Percentiles rank a stretch among this genome's conserved stretches.
Evolutionary conservation across 1,140 invertebrate genomes (phyloP).

Genomic region (Trypoxylus dichotomus): DNA sequence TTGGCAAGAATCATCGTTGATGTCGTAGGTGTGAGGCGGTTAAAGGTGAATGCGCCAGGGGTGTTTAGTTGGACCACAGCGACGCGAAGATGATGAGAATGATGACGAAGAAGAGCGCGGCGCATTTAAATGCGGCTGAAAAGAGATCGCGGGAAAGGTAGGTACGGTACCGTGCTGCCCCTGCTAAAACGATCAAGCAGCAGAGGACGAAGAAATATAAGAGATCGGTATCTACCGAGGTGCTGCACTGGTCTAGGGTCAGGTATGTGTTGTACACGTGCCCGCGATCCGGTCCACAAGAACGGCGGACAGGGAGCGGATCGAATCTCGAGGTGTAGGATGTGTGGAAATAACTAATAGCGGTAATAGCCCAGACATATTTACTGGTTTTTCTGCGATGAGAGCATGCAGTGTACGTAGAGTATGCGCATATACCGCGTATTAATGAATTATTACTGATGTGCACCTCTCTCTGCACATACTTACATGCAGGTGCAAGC

Average conservation of each 20-base stretch:
- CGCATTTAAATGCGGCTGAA: not conserved
- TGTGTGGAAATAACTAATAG: conserved; percentile 33
- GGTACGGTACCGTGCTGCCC: not conserved
- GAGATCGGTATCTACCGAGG: conserved; percentile 25
- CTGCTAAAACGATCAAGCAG: conserved; percentile 13
- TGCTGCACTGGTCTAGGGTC: conserved; percentile 28
- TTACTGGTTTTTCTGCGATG: conserved; percentile 15
- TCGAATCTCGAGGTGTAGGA: conserved; percentile 30
- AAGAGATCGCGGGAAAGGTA: not conserved
- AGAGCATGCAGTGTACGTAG: not conserved
- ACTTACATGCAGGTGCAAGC: not conserved
- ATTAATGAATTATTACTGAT: conserved; percentile 26
- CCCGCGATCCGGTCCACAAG: conserved; percentile 9
- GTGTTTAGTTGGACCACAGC: conserved; percentile 26
- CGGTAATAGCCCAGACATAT: conserved; percentile 31
- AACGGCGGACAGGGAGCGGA: conserved; percentile 26
- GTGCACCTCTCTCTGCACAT: not conserved
- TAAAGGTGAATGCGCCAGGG: conserved; percentile 30
- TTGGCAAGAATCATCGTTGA: conserved; percentile 3
- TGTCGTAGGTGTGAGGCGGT: conserved; percentile 30
- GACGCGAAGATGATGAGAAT: not conserved
- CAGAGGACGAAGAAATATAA: conserved; percentile 6
- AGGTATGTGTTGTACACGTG: conserved; percentile 31
- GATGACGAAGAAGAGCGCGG: conserved; percentile 12
- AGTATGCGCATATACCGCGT: not conserved